Percentiles rank a stretch among this genome's conserved stretches.
These are phyloP conservation scores for Orchesellides sinensis DNA, from an alignment of 2,888 invertebrate species.

Conservation along the genomic window DNA sequence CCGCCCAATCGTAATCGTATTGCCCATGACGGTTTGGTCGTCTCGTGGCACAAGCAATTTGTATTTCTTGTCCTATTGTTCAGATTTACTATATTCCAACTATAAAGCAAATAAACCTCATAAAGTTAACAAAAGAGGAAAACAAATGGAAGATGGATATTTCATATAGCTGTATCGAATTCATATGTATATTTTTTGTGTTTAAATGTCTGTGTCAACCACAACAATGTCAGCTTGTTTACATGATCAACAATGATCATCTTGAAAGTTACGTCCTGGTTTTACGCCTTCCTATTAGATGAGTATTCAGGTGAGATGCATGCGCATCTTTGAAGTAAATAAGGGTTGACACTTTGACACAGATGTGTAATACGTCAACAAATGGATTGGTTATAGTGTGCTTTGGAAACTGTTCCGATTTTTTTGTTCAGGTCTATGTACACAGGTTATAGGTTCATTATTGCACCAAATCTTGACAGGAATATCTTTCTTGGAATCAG, in stretches of 20 bases:
- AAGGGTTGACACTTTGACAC: slow-evolving; percentile 29
- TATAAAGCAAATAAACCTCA: neutral
- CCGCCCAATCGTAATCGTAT: slow-evolving; percentile 36
- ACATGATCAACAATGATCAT: slow-evolving; percentile 3
- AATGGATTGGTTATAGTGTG: neutral
- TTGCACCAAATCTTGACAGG: neutral
- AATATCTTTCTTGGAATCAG: neutral
- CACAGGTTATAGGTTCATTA: neutral
- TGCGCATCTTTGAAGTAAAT: neutral
- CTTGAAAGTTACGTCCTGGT: neutral
- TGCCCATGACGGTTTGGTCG: no score
- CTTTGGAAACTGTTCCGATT: neutral
- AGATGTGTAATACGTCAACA: slow-evolving; percentile 44
- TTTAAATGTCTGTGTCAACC: no score
- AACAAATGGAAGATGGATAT: no score
- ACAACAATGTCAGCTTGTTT: slow-evolving; percentile 14
- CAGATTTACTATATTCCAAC: neutral
- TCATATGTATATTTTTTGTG: neutral
- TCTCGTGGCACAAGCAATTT: no score
- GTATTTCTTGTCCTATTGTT: neutral
- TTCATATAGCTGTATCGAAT: no score
- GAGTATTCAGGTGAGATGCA: neutral
- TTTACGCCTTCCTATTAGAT: slow-evolving; percentile 11
- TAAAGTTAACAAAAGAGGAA: no score
- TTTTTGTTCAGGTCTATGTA: neutral